Percentiles rank a stretch among this genome's conserved stretches.
phyloP scores from a whole-genome alignment of 2,797 vertebrate species.

The Micromesistius poutassou region DNA sequence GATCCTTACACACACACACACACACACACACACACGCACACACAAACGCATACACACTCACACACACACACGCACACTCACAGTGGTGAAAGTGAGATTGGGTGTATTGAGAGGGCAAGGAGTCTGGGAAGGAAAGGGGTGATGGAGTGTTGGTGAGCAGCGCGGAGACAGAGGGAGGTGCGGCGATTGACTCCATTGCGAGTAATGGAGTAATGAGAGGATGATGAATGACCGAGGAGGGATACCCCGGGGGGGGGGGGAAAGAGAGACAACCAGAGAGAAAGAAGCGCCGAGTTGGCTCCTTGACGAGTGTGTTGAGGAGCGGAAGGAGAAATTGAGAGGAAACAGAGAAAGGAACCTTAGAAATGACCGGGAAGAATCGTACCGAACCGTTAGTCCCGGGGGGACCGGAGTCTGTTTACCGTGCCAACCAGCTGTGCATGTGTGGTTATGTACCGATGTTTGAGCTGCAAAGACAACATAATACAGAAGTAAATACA shows the following conservation, averaged over 20 bases:
- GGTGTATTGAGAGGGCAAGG: not conserved
- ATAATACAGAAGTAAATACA: not conserved
- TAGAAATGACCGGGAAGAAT: not conserved
- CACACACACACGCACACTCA: not conserved
- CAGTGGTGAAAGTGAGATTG: not conserved
- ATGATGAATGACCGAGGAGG: not conserved
- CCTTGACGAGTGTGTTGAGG: not conserved
- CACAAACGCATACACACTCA: not conserved
- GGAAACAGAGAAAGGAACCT: not conserved
- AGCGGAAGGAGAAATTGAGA: not conserved
- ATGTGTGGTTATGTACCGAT: not conserved
- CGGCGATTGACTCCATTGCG: not conserved
- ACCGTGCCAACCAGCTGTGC: not conserved
- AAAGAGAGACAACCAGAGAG: not conserved
- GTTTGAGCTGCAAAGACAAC: not conserved
- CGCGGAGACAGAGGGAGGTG: not conserved
- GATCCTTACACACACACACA: not conserved
- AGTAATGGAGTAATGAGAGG: conserved; percentile 1
- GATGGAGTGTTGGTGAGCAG: not conserved
- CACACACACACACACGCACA: conserved; percentile 16
- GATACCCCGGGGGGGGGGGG: not conserved
- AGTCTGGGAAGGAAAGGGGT: not conserved
- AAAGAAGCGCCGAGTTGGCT: not conserved
- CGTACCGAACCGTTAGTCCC: not conserved
- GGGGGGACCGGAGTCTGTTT: not conserved